Conservation (phyloP, 2,113 vertebrate species). For the Abramis brama region DNA sequence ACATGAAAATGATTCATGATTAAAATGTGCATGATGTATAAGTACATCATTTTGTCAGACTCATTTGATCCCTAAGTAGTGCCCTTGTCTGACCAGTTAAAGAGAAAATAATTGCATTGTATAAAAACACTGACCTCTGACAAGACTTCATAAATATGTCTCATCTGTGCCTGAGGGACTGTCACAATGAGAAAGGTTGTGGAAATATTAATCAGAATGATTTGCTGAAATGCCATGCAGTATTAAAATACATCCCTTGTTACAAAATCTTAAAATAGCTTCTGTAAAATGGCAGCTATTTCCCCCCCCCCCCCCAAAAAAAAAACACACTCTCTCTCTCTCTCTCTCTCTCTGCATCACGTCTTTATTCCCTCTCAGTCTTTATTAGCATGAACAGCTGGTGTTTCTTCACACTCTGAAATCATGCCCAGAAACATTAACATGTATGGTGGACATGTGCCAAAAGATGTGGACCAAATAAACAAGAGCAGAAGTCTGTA, state of each 20-base stretch:
- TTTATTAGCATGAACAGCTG: conserved; percentile 53
- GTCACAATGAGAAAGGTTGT: conserved; percentile 40
- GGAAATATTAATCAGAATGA: conserved; percentile 62
- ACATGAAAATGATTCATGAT: conserved; percentile 13
- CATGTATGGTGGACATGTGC: conserved; percentile 38
- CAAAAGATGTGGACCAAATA: conserved; percentile 49
- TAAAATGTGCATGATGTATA: background rate
- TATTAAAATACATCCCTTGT: conserved; percentile 52
- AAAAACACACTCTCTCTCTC: background rate
- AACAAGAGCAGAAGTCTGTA: conserved; percentile 16
- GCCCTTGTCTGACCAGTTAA: conserved; percentile 14
- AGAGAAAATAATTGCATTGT: conserved; percentile 14
- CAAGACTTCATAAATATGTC: conserved; percentile 54
- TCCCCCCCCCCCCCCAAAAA: background rate
- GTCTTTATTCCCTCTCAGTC: conserved; percentile 18
- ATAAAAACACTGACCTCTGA: conserved; percentile 21
- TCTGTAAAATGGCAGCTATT: conserved; percentile 39
- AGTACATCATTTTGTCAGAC: conserved; percentile 24
- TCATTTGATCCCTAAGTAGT: conserved; percentile 24
- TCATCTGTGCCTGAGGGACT: conserved; percentile 42
- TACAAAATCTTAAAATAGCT: conserved; percentile 49
- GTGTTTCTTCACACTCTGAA: conserved; percentile 42
- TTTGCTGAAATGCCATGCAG: conserved; percentile 58
- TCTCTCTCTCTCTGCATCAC: background rate
- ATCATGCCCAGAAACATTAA: conserved; percentile 38